Evolutionary conservation across 2,113 vertebrate genomes (phyloP).

Genomic region (Motacilla alba): DNA sequence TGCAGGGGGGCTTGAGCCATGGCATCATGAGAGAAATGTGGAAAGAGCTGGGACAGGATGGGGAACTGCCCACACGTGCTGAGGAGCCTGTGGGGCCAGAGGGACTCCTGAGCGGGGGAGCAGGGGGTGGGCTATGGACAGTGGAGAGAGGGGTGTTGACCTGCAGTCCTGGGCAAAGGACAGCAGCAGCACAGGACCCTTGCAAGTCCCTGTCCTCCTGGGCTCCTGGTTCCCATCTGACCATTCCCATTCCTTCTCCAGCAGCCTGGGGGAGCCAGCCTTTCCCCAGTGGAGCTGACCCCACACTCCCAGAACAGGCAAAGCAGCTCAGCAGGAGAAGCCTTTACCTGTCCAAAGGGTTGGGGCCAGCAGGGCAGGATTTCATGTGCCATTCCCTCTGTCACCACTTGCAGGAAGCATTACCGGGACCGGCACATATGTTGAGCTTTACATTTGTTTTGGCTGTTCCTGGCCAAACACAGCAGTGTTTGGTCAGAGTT

Average conservation of each 20-base stretch:
- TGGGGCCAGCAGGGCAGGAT: not conserved
- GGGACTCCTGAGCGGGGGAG: not conserved
- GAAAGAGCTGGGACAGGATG: not conserved
- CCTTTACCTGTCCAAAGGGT: not conserved
- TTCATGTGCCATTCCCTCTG: not conserved
- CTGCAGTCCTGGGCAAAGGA: not conserved
- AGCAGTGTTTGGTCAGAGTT: not conserved
- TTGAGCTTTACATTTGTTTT: not conserved
- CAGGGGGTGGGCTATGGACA: not conserved
- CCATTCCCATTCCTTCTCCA: not conserved
- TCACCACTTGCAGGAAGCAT: not conserved
- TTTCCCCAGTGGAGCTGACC: not conserved
- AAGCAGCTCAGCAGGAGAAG: not conserved
- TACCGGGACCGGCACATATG: rapidly evolving
- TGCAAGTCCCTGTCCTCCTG: not conserved
- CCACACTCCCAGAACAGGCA: not conserved
- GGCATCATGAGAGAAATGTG: too few relatives aligned
- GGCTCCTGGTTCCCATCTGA: not conserved
- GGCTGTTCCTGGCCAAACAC: not conserved
- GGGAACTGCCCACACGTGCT: not conserved
- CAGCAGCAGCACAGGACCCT: not conserved
- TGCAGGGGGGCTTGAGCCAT: too few relatives aligned
- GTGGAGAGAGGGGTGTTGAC: not conserved
- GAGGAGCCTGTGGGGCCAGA: not conserved
- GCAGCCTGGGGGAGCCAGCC: not conserved